Conservation (phyloP, 2,888 invertebrate genomes). For the Pollenia griseotomentosa region DNA sequence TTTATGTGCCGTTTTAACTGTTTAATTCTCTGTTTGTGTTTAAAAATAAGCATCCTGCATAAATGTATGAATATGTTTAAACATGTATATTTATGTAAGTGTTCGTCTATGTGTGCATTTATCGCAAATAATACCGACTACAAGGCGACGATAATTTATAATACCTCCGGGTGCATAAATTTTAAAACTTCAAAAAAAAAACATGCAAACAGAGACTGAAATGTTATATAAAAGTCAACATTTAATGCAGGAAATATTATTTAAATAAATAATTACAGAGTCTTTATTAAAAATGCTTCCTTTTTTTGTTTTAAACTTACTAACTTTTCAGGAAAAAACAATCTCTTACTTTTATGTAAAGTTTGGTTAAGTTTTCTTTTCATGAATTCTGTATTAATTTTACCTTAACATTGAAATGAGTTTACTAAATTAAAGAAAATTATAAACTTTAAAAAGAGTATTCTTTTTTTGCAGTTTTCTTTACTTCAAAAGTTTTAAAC, state of each 20-base stretch:
- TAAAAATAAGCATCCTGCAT: not conserved
- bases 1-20: slow-evolving; percentile 9
- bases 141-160: slow-evolving; percentile 72
- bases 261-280: not conserved
- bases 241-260: not conserved
- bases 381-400: slow-evolving; percentile 38
- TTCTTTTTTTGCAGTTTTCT: not conserved
- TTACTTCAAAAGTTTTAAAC: not conserved
- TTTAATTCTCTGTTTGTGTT: not conserved
- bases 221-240: slow-evolving; percentile 1
- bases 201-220: slow-evolving; percentile 20
- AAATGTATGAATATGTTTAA: not conserved
- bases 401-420: not conserved
- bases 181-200: slow-evolving; percentile 54
- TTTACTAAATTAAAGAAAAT: no score
- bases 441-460: not conserved
- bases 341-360: not conserved
- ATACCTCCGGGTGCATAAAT: slow-evolving; percentile 72
- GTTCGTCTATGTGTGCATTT: slow-evolving; percentile 21
- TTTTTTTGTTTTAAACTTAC: slow-evolving; percentile 14
- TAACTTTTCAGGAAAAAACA: slow-evolving; percentile 24
- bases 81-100: no score
- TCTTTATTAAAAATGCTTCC: not conserved
- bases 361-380: not conserved
- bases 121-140: slow-evolving; percentile 72